phyloP scores from a whole-genome alignment of 1,140 invertebrate species.

The Octopus bimaculoides region DNA sequence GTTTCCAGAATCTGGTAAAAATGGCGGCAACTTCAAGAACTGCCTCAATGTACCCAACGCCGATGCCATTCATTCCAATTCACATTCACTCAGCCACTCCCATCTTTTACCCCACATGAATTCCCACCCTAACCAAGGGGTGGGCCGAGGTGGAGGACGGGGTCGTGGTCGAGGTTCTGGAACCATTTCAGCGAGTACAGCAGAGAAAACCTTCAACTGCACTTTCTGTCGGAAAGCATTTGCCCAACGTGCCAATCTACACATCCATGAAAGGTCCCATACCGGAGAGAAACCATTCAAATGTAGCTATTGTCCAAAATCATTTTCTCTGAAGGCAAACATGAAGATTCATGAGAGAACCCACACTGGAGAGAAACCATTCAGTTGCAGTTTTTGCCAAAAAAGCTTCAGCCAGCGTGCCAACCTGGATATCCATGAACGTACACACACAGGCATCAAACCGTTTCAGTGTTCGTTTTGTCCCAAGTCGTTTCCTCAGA shows the following conservation, averaged over 20 bases:
- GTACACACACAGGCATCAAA: conserved; percentile 51
- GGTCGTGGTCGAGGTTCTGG: background rate
- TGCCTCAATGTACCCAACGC: background rate
- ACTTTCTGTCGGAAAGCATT: conserved; percentile 64
- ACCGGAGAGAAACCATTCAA: conserved; percentile 90
- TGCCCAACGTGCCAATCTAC: conserved; percentile 7
- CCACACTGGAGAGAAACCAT: conserved; percentile 41
- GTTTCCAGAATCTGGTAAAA: background rate
- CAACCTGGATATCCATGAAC: conserved; percentile 16
- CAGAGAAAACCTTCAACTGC: conserved; percentile 22
- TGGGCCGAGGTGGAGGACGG: background rate
- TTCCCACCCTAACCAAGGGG: background rate
- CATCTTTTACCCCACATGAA: background rate
- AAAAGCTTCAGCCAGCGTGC: conserved; percentile 89
- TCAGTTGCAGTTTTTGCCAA: conserved; percentile 89
- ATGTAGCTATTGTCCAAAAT: conserved; percentile 74
- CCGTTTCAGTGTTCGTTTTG: conserved; percentile 90
- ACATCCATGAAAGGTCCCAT: conserved; percentile 72
- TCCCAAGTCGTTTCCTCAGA: conserved; percentile 58
- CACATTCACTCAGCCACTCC: background rate
- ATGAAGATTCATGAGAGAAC: conserved; percentile 16
- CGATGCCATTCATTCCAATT: background rate
- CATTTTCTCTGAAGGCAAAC: conserved; percentile 13
- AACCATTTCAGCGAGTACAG: background rate
- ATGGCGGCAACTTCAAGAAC: background rate